These are phyloP conservation scores for Poliocrania exsul DNA, from an alignment of 2,797 vertebrate species.

Conservation along the genomic window DNA sequence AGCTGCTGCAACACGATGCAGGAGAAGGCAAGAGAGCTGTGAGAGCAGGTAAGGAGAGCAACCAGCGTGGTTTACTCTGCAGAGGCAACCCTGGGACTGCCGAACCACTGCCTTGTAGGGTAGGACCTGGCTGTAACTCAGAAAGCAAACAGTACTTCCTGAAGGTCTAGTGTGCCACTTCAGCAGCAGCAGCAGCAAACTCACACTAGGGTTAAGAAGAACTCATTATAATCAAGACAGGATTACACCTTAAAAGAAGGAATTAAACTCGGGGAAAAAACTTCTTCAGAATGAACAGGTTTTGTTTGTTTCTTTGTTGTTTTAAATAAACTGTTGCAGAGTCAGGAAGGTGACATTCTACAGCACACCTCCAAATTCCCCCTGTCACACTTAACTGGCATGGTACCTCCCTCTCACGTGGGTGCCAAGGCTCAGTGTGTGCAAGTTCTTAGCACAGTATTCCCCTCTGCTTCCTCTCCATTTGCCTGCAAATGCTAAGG, in stretches of 20 bases:
- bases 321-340: not conserved
- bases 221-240: not conserved
- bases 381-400: not conserved
- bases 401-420: accelerated
- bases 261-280: not conserved
- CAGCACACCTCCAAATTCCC: not conserved
- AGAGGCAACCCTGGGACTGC: not conserved
- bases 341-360: not conserved
- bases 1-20: not conserved
- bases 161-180: not conserved
- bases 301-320: no score
- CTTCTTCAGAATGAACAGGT: no score
- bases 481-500: not conserved
- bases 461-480: not conserved
- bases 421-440: not conserved
- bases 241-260: not conserved
- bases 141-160: not conserved
- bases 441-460: not conserved
- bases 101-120: not conserved
- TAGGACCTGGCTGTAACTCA: not conserved
- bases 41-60: not conserved
- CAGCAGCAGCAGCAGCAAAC: not conserved
- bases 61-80: not conserved
- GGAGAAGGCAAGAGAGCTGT: not conserved
- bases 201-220: not conserved